phyloP scores from a whole-genome alignment of 2,888 invertebrate species.

The Oscheius sp. region DNA sequence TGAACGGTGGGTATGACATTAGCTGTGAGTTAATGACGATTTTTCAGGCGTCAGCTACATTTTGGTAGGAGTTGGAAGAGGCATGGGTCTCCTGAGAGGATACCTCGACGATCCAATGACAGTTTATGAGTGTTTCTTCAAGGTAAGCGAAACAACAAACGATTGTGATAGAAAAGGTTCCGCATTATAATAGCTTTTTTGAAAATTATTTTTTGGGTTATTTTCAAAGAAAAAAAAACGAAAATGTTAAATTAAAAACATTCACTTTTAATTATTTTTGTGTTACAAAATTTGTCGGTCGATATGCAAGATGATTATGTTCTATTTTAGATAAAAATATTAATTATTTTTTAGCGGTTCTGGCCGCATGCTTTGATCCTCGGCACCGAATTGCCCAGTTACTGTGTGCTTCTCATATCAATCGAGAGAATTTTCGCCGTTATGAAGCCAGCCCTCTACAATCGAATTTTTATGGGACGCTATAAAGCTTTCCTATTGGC shows the following conservation, averaged over 20 bases:
- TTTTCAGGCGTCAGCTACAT: slow-evolving; percentile 48
- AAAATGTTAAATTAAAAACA: no score
- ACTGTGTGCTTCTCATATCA: slow-evolving; percentile 56
- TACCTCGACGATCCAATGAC: slow-evolving; percentile 41
- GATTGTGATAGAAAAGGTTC: no score
- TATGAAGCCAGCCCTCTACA: slow-evolving; percentile 50
- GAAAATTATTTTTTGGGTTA: no score
- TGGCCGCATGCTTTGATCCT: slow-evolving; percentile 58
- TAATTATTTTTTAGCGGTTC: slow-evolving; percentile 43
- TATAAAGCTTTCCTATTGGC: slow-evolving; percentile 35
- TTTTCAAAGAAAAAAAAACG: no score
- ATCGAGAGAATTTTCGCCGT: slow-evolving; percentile 53
- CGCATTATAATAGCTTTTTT: no score
- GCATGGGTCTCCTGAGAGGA: slow-evolving; percentile 37
- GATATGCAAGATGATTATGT: neutral
- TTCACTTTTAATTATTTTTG: neutral
- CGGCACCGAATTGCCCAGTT: slow-evolving; percentile 60
- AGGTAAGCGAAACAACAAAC: slow-evolving; percentile 26
- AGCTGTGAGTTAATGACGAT: neutral
- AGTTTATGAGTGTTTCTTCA: slow-evolving; percentile 48
- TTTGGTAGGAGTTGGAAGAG: slow-evolving; percentile 41
- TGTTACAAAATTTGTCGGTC: neutral
- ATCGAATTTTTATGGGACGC: slow-evolving; percentile 42
- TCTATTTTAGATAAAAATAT: slow-evolving; percentile 1
- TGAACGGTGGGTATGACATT: slow-evolving; percentile 43